Conservation (phyloP, 2,797 vertebrate species). For the Schizopygopsis malacanthus region DNA sequence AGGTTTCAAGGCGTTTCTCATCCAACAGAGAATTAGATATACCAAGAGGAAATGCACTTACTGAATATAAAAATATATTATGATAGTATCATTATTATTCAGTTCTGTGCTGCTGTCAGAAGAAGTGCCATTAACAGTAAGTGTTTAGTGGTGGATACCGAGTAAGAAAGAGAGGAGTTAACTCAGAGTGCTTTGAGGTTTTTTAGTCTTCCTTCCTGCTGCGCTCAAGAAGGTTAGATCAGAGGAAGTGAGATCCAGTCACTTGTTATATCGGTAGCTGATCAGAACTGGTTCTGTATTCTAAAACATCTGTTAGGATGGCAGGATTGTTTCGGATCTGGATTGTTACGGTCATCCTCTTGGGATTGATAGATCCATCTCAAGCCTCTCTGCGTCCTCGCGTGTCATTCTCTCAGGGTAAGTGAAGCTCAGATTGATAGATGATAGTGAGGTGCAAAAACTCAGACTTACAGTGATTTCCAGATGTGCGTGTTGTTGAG, state of each 20-base stretch:
- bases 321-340: neutral
- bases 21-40: neutral
- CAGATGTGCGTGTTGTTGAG: neutral
- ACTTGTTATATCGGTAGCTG: neutral
- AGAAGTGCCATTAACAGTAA: conserved; percentile 15
- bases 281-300: neutral
- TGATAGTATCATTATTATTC: neutral
- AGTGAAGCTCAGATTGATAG: neutral
- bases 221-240: neutral
- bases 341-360: neutral
- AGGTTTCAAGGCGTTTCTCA: neutral
- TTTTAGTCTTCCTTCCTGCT: conserved; percentile 12
- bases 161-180: neutral
- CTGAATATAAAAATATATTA: neutral
- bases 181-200: conserved; percentile 21
- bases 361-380: neutral
- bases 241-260: conserved; percentile 26
- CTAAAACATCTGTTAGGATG: neutral
- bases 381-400: conserved; percentile 13
- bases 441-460: neutral
- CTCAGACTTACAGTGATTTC: neutral
- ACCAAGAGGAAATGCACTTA: neutral
- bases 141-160: neutral
- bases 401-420: conserved; percentile 7
- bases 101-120: neutral